These are phyloP conservation scores for Madoqua kirkii DNA, from an alignment of 2,113 vertebrate genomes.

Conservation along the genomic window DNA sequence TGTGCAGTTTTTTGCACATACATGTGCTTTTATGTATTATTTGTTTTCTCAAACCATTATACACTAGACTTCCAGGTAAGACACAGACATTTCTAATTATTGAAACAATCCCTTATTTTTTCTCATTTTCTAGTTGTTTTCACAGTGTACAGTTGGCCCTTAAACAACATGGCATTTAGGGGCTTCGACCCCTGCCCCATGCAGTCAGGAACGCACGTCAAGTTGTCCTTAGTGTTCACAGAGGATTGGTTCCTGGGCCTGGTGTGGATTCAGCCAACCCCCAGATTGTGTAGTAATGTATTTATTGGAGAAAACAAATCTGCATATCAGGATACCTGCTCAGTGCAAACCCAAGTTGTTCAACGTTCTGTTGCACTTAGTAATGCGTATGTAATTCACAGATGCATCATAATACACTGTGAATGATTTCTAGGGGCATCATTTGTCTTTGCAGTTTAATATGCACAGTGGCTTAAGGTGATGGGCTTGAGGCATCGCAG, in stretches of 20 bases:
- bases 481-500: neutral
- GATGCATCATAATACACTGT: neutral
- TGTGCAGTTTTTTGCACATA: neutral
- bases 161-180: neutral
- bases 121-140: conserved; percentile 10
- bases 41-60: neutral
- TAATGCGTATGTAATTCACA: neutral
- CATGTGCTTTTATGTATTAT: neutral
- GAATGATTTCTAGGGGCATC: neutral
- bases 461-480: neutral
- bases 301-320: neutral
- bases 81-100: neutral
- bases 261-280: neutral
- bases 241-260: neutral
- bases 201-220: neutral
- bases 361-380: neutral
- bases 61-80: neutral
- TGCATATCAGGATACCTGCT: neutral
- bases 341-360: neutral
- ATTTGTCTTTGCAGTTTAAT: neutral
- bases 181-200: neutral
- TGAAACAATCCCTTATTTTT: conserved; percentile 14
- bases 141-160: neutral
- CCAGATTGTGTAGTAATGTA: neutral
- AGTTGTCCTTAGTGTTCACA: neutral